Evolutionary conservation across 2,888 invertebrate species (phyloP).

Genomic region (Chalcosyrphus nemorum): DNA sequence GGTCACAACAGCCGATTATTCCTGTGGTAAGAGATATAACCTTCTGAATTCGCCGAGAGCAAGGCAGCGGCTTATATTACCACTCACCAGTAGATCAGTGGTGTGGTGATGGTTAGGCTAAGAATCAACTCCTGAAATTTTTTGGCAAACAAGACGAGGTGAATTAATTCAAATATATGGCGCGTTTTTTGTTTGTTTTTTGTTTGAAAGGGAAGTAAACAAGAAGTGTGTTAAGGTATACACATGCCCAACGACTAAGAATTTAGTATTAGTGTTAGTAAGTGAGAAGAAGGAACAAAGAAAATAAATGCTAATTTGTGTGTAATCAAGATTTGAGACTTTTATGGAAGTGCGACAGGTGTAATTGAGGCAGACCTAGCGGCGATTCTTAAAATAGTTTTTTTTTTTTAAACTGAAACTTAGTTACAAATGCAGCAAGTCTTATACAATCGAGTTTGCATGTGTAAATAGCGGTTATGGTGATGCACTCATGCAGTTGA

Average conservation of each 20-base stretch:
- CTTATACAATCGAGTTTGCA: conserved; percentile 26
- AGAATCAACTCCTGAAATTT: conserved; percentile 26
- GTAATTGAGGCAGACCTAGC: not conserved
- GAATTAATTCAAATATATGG: conserved; percentile 27
- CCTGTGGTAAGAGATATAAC: conserved; percentile 57
- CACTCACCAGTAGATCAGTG: not conserved
- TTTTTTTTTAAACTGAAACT: not conserved
- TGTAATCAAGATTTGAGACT: not conserved
- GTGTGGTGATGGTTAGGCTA: not conserved
- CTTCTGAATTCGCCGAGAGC: conserved; percentile 56
- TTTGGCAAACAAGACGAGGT: conserved; percentile 19
- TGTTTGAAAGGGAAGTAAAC: not conserved
- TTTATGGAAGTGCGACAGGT: conserved; percentile 9
- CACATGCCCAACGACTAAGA: not conserved
- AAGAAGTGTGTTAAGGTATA: not conserved
- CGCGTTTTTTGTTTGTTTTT: not conserved
- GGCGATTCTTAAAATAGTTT: not conserved
- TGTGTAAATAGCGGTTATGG: conserved; percentile 15
- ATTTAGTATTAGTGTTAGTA: not conserved
- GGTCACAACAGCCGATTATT: conserved; percentile 59
- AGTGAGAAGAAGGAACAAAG: not conserved
- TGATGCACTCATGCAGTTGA: conserved; percentile 5
- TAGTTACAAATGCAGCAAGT: not conserved
- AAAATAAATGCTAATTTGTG: not conserved
- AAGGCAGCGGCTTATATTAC: conserved; percentile 57